Evolutionary conservation across 2,888 invertebrate genomes (phyloP), one percentile per base, ranked within the genome.

Genomic region (Pseudococcus viburni): DNA sequence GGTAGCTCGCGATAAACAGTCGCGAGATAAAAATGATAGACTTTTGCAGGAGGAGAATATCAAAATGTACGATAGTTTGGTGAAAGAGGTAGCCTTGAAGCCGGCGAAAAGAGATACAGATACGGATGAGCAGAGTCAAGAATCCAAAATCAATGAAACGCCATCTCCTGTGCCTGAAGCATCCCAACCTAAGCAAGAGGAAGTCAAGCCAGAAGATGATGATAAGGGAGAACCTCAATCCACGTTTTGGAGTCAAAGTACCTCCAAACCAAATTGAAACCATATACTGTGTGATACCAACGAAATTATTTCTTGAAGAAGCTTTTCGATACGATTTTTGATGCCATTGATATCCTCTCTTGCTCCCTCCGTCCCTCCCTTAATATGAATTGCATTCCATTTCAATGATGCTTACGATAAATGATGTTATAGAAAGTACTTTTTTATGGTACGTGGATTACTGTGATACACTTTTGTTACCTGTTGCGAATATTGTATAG

Each of bases 61-160:
- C 39, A 88, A 88, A 84, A 33, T 84, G 46, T 85, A 85, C 39
- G 88, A 85, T n/a, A 73, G 51, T 11, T n/a, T 85, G 42, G 33
- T 19, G 12, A 68, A 51, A n/a, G 85, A 85, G n/a, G 51, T 85
- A 3, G 59, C 26, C 3, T 15, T 48, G 17, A 85, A 88, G 39
- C 84, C 68, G 68, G 59, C 84, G 7, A 88, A 88, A 39, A 73
- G 88, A 46, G 64, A 84, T 22, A 22, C 19, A 6, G 88, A 51
- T 51, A 19, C 4, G 26, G 55, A 84, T 22, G 26, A 33, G 3
- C 26, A 17, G 11, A 59, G 46, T 15, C 11, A 55, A 6, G 59
- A 33, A 33, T 17, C 19, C 11, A 55, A 55, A 85, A 5, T 55
- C 2, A 19, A 26, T 3, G 22, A 84, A 2, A 46, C 22, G 33